Conservation (phyloP, 2,797 vertebrate genomes). For the Acanthurus tractus region DNA sequence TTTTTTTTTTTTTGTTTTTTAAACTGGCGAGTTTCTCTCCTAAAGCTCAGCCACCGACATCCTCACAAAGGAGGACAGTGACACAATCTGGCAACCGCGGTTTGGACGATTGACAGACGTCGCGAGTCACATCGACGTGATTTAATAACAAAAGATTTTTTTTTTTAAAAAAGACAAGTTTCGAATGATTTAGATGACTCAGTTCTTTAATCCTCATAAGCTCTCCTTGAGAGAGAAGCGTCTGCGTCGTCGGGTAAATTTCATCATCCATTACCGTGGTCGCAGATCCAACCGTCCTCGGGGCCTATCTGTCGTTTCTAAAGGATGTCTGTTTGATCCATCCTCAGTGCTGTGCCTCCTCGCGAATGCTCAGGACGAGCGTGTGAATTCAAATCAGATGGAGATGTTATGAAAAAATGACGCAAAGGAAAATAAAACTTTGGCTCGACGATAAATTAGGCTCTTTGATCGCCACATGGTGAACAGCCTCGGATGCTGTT, state of each 20-base stretch:
- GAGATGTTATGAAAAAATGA: constrained; percentile 51
- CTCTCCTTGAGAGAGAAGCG: constrained; percentile 24
- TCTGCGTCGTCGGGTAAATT: constrained; percentile 35
- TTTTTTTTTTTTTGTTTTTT: constrained; percentile 8
- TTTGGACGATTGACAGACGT: constrained; percentile 69
- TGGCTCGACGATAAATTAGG: constrained; percentile 39
- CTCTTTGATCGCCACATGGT: constrained; percentile 52
- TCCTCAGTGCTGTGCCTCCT: constrained; percentile 43
- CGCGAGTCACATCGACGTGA: constrained; percentile 50
- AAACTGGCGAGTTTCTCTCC: constrained; percentile 64
- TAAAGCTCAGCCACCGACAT: constrained; percentile 65
- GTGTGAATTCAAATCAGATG: constrained; percentile 63
- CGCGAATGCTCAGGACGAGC: constrained; percentile 30
- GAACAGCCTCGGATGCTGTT: constrained; percentile 8
- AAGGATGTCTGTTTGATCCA: constrained; percentile 53
- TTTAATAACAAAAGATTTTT: constrained; percentile 45
- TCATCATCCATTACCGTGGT: constrained; percentile 52
- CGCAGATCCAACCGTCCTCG: constrained; percentile 46
- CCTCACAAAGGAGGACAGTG: constrained; percentile 62
- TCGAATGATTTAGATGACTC: constrained; percentile 56
- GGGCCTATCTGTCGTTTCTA: constrained; percentile 48
- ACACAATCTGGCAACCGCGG: constrained; percentile 70
- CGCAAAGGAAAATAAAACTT: constrained; percentile 49
- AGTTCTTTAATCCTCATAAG: constrained; percentile 62
- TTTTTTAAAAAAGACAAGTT: constrained; percentile 49